Evolutionary conservation across 1,140 invertebrate species (phyloP), one percentile per base, ranked within the genome.

Genomic region (Listronotus bonariensis): DNA sequence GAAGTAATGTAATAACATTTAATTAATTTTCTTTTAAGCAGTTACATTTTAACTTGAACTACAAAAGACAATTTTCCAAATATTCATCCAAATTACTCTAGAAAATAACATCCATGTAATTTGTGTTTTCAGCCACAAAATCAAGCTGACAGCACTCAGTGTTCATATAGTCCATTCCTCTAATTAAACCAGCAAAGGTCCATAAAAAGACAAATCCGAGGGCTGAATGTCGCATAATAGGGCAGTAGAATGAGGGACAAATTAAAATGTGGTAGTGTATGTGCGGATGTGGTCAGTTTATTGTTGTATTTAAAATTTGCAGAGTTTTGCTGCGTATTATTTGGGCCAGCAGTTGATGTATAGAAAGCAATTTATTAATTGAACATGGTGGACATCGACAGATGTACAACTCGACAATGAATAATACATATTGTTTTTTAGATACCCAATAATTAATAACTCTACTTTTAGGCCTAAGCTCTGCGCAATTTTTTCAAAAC

Each of bases 121-220:
- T 63, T 40, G 38, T 26, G 51, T 14, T 31, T 26, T n/a, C 26
- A 11, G 38, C 60, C 60, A 48, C 60, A 63, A 54, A 55, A 53
- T 63, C 60, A 46, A 55, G 60, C 52, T 55, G 60, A 63, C 60
- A 63, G 45, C n/a, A 15, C 11, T n/a, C 45, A 14, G 26, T 18
- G 58, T 46, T 48, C 60, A 38, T 63, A 63, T 51, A 63, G 60
- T 63, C 43, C 60, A 63, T 48, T 63, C 52, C 60, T 55, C 60
- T 63, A 63, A 63, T 63, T 63, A 63, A 63, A 63, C 51, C 60
- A 55, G 60, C 41, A 41, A 55, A 63, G 60, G 60, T 63, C 52
- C 52, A 63, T 63, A 63, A 63, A 63, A 63, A 63, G 60, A 63
- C 60, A 63, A 63, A 63, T 63, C 60, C 60, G 60, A 48, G 60